Evolutionary conservation across 2,888 invertebrate genomes (phyloP), one percentile per base, ranked within the genome.

Genomic region (Trimorus sp.): DNA sequence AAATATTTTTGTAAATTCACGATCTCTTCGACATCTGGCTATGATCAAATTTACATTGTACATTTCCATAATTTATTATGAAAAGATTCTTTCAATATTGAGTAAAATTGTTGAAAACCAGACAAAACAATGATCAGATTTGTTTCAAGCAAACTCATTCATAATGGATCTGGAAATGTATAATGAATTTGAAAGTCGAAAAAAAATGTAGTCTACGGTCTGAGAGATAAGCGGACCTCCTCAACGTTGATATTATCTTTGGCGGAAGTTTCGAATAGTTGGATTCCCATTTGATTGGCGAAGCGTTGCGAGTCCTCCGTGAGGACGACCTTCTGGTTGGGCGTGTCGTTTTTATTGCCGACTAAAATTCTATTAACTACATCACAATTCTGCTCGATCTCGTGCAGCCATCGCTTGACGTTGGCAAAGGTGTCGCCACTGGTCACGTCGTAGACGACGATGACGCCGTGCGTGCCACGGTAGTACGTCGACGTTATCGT

Each of bases 401-500:
- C 99, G 92, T 98, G 98, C 70, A 99, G 94, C 99, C 99, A 99
- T 91, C 99, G 94, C 92, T 99, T 98, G 1, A 99, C 99, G 92
- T 99, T 99, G 82, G 98, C 98, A 93, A 99, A 99, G 65, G 99
- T 98, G 92, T 99, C 99, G 53, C 99, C 99, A 92, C 97, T 98
- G 83, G 98, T 98, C 66, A 99, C 99, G 94, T 99, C 99, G 93
- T 99, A 99, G 12, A 99, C 99, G 59, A 99, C 98, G 90, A 99
- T 98, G 82, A 99, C 99, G 82, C 99, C 99, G 92, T 99, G 99
- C 60, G 99, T 99, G 73, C 99, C 99, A 90, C 99, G 94, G 92
- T 99, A 99, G 92, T 99, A 98, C 83, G 99, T 99, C 92, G 99
- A 98, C 77, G 99, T 99, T 89, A 99, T 99, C 79, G 99, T 99